Base-by-base conservation (phyloP, 2,888 invertebrate genomes). In the Meloe dianella region DNA sequence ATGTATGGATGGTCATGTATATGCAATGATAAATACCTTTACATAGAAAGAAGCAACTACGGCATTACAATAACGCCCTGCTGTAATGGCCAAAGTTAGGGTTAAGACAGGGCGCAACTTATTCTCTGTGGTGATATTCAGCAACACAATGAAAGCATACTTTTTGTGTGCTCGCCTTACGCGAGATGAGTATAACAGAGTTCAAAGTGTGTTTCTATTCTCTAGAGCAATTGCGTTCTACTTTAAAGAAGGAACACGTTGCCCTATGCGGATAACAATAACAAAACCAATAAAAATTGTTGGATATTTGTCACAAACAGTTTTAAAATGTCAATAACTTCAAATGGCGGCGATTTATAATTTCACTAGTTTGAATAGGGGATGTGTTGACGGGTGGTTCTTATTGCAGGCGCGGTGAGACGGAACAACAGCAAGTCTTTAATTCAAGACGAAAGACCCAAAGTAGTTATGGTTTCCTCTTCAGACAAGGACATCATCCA, bases 81-180 rank as follows among this genome's bases (percentile, higher is more conserved):
- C 77, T 75, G 79, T 82, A 82, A 83, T 83, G 82, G 82, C 75
- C 73, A 81, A 83, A 83, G 82, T 83, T 83, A 76, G 77, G 79
- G 80, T 78, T 80, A 81, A 81, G 79, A 78, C 79, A 77, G 78
- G 77, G 79, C 76, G 74, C 78, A 79, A 78, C 78, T 80, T 81
- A 81, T 81, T 81, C 81, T 80, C 80, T 76, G 77, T 76, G 81
- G 82, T 79, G 80, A 81, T 81, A 81, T 81, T 80, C 80, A 75
- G 73, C 71, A 78, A 79, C 77, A 81, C 79, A 80, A 81, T 80
- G 77, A 79, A 77, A 79, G 74, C 76, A 71, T 76, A 80, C 78
- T 81, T 81, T 81, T 81, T 81, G 79, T 75, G 67, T 68, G 66
- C 74, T 74, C 76, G 78, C 79, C 78, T 80, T 77, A 73, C 77